These are phyloP conservation scores for Dynastes tityus DNA, from an alignment of 2,888 invertebrate genomes.

Conservation along the genomic window DNA sequence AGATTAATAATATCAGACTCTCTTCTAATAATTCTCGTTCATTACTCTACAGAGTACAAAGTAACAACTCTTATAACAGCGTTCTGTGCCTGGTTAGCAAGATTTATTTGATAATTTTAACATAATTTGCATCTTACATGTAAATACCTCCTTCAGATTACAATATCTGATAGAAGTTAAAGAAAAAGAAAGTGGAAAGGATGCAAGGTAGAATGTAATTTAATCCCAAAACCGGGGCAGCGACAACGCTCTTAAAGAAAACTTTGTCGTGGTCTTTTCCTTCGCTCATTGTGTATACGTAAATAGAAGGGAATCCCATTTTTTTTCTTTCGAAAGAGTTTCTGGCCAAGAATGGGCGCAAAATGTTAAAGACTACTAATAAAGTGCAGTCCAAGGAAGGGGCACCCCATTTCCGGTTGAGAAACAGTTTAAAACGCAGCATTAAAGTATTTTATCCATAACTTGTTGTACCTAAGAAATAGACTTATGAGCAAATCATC, in stretches of 20 bases:
- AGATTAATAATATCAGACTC: not conserved
- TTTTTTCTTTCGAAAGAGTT: not conserved
- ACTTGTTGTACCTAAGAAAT: too few relatives aligned
- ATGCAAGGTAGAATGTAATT: not conserved
- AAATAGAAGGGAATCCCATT: not conserved
- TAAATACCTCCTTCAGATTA: not conserved
- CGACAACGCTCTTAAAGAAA: not conserved
- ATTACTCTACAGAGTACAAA: too few relatives aligned
- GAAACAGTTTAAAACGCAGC: too few relatives aligned
- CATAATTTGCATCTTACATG: not conserved
- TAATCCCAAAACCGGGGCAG: not conserved
- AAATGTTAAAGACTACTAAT: too few relatives aligned
- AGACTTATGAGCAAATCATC: too few relatives aligned
- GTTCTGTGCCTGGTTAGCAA: not conserved
- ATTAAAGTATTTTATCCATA: too few relatives aligned
- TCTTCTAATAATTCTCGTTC: not conserved
- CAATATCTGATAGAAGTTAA: not conserved
- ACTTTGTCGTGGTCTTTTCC: not conserved
- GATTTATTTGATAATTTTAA: not conserved
- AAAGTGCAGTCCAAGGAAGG: too few relatives aligned
- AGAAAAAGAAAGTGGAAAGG: not conserved
- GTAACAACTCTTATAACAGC: not conserved
- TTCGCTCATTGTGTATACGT: not conserved
- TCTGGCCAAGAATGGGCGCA: too few relatives aligned
- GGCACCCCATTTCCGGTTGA: too few relatives aligned